Evolutionary conservation across 2,888 invertebrate species (phyloP).

Genomic region (Drosophila melanocephala): DNA sequence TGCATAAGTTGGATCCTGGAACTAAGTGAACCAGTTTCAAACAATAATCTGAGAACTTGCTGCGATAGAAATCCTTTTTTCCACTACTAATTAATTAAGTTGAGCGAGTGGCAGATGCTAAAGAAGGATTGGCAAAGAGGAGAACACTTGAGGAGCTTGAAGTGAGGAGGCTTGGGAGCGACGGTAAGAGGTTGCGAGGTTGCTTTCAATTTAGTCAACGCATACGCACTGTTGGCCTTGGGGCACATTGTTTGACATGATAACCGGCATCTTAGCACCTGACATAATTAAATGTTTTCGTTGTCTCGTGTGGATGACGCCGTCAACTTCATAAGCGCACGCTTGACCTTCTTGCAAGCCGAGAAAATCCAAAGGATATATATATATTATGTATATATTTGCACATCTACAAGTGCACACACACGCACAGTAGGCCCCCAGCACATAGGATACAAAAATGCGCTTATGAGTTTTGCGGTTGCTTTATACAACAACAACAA

Average conservation of each 20-base stretch:
- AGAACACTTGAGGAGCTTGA: slow-evolving; percentile 19
- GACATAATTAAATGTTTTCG: slow-evolving; percentile 78
- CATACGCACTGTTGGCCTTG: slow-evolving; percentile 62
- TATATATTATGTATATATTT: neutral
- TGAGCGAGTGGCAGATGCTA: slow-evolving; percentile 14
- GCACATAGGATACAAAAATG: slow-evolving; percentile 62
- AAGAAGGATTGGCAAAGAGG: slow-evolving; percentile 3
- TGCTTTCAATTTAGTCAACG: slow-evolving; percentile 49
- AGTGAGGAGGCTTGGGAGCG: neutral
- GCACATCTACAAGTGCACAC: slow-evolving; percentile 3
- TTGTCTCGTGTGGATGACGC: slow-evolving; percentile 41
- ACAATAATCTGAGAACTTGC: slow-evolving; percentile 29
- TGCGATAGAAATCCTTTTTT: slow-evolving; percentile 51
- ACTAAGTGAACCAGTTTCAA: slow-evolving; percentile 10
- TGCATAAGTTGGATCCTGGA: slow-evolving; percentile 15
- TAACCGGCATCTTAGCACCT: slow-evolving; percentile 77
- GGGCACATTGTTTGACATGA: slow-evolving; percentile 48
- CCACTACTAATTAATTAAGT: slow-evolving; percentile 71
- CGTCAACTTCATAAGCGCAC: slow-evolving; percentile 68
- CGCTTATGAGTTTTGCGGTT: slow-evolving; percentile 79
- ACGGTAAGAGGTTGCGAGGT: neutral
- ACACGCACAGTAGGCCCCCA: slow-evolving; percentile 11
- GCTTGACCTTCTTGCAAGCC: slow-evolving; percentile 70
- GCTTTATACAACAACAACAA: slow-evolving; percentile 44
- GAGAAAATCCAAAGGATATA: slow-evolving; percentile 51